Conservation (phyloP, 2,888 invertebrate genomes). For the Lasioglossum vierecki region DNA sequence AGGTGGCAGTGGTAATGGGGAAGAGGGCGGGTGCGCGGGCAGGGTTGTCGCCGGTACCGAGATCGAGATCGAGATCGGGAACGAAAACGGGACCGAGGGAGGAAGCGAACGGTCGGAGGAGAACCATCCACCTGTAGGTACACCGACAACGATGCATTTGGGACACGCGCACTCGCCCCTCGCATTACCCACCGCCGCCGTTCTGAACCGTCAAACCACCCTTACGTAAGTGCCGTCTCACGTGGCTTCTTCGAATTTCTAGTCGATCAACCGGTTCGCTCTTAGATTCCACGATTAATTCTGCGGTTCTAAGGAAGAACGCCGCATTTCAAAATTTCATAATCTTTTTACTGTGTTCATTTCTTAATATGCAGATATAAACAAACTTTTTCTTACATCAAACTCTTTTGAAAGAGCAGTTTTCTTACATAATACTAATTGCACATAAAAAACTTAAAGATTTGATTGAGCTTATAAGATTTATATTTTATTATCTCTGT, state of each 20-base stretch:
- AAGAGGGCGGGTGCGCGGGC: slow-evolving; percentile 36
- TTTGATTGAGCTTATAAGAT: no score
- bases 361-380: no score
- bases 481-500: no score
- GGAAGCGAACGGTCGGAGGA: slow-evolving; percentile 76
- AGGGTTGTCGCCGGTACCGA: slow-evolving; percentile 24
- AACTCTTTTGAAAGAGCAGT: no score
- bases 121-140: slow-evolving; percentile 76
- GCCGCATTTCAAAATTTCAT: no score
- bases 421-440: no score
- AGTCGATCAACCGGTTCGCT: background rate
- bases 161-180: slow-evolving; percentile 83
- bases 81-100: slow-evolving; percentile 43
- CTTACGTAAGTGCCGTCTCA: slow-evolving; percentile 83
- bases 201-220: slow-evolving; percentile 85
- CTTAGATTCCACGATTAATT: background rate
- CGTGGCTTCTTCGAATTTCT: background rate
- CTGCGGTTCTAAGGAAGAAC: no score
- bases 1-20: slow-evolving; percentile 45
- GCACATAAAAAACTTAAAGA: no score
- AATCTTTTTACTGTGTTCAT: no score
- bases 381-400: no score
- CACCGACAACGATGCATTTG: slow-evolving; percentile 76
- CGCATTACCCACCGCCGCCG: slow-evolving; percentile 85
- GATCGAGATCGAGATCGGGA: slow-evolving; percentile 7